Evolutionary conservation across 2,113 vertebrate genomes (phyloP).

Genomic region (Brachyhypopomus occidentalis): DNA sequence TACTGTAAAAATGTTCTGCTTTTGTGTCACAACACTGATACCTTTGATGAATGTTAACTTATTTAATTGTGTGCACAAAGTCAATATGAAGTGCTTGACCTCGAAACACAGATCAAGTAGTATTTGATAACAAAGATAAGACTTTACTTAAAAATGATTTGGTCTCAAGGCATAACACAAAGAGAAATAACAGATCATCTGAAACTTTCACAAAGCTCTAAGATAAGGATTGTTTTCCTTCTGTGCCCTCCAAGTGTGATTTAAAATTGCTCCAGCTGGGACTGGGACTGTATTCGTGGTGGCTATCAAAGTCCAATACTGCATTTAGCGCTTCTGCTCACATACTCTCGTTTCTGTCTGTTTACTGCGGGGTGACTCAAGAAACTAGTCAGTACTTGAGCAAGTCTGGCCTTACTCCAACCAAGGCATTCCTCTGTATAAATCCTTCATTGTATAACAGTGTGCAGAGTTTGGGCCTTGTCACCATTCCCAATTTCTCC

Average conservation of each 20-base stretch:
- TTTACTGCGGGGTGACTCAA: constrained; percentile 30
- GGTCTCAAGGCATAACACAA: not conserved
- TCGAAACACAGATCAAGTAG: not conserved
- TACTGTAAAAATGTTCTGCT: not conserved
- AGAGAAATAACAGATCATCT: not conserved
- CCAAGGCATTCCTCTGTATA: constrained; percentile 51
- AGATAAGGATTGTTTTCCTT: not conserved
- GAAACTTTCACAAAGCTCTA: not conserved
- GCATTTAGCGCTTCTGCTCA: constrained; percentile 13
- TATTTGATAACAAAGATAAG: not conserved
- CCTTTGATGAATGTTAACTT: not conserved
- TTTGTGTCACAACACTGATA: not conserved
- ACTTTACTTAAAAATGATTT: not conserved
- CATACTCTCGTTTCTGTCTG: constrained; percentile 30
- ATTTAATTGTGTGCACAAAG: not conserved
- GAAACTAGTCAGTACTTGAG: constrained; percentile 52
- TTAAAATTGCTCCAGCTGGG: not conserved
- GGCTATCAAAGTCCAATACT: constrained; percentile 10
- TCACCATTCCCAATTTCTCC: constrained; percentile 24
- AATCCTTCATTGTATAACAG: constrained; percentile 53
- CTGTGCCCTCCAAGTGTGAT: not conserved
- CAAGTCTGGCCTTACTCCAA: constrained; percentile 48
- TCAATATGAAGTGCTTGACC: not conserved
- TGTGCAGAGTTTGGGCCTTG: constrained; percentile 43
- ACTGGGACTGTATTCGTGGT: not conserved